Percentiles rank a stretch among this genome's conserved stretches.
These are phyloP conservation scores for Chloroclysta siterata DNA, from an alignment of 2,888 invertebrate genomes.

Conservation along the genomic window DNA sequence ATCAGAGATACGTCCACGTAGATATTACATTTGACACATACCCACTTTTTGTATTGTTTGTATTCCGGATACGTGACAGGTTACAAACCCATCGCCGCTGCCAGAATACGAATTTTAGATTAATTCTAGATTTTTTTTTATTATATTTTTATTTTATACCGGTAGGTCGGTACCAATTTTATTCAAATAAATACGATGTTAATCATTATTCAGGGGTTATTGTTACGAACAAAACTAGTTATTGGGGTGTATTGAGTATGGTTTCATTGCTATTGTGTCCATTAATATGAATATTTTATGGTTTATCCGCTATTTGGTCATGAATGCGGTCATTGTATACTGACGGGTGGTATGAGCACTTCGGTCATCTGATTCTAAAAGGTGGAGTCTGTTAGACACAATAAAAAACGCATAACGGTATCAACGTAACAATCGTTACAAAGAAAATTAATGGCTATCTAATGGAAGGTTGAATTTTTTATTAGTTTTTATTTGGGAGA, in stretches of 20 bases:
- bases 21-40: no score
- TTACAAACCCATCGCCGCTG: no score
- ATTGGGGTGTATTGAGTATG: conserved; percentile 41
- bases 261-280: conserved; percentile 56
- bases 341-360: conserved; percentile 48
- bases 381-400: conserved; percentile 39
- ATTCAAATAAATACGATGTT: conserved; percentile 35
- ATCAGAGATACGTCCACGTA: no score
- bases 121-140: not conserved
- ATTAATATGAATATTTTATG: conserved; percentile 73
- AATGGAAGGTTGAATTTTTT: not conserved
- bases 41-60: no score
- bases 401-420: not conserved
- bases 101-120: no score
- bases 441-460: not conserved
- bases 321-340: conserved; percentile 66
- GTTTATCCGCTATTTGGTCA: conserved; percentile 58
- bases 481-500: not conserved
- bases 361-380: conserved; percentile 57
- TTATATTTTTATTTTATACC: no score
- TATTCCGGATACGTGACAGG: no score
- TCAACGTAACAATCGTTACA: not conserved
- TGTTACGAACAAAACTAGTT: conserved; percentile 48
- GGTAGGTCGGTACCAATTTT: no score
- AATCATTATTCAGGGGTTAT: conserved; percentile 31